These are phyloP conservation scores for Alauda arvensis DNA, from an alignment of 2,797 vertebrate genomes.

Conservation along the genomic window DNA sequence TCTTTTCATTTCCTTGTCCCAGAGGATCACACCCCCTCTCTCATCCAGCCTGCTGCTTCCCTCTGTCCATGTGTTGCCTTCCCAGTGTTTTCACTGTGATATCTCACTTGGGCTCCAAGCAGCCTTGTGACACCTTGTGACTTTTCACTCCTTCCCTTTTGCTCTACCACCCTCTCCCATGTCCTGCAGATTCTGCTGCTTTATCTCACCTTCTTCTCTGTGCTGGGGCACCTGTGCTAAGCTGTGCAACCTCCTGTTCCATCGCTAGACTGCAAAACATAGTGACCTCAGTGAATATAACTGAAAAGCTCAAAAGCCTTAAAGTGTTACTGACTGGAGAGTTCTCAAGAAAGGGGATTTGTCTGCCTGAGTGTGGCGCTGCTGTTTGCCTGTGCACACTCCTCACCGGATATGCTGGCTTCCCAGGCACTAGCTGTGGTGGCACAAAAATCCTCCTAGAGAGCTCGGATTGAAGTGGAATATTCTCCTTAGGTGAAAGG, in stretches of 20 bases:
- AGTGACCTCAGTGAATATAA: background rate
- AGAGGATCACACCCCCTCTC: background rate
- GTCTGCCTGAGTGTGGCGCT: background rate
- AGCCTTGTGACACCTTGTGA: background rate
- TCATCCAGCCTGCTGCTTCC: background rate
- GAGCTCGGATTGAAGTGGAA: background rate
- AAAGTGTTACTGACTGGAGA: background rate
- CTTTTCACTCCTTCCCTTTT: background rate
- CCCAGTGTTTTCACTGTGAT: accelerated
- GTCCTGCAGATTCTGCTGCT: background rate
- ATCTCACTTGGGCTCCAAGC: background rate
- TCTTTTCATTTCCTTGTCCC: background rate
- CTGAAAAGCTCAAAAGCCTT: slow-evolving; percentile 6
- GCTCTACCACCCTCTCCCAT: background rate
- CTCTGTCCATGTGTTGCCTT: background rate
- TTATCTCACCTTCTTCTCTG: accelerated
- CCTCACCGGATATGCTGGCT: background rate
- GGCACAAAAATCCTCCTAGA: background rate
- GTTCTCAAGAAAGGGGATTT: slow-evolving; percentile 17
- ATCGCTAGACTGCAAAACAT: background rate
- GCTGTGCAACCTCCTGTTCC: background rate
- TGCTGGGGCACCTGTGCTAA: background rate
- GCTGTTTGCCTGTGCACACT: background rate
- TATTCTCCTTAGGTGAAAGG: background rate
- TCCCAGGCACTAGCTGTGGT: background rate